Evolutionary conservation across 92 coral and sea anemone genomes (phyloP), one percentile per base, ranked within the genome.

Genomic region (Heliopora coerulea): DNA sequence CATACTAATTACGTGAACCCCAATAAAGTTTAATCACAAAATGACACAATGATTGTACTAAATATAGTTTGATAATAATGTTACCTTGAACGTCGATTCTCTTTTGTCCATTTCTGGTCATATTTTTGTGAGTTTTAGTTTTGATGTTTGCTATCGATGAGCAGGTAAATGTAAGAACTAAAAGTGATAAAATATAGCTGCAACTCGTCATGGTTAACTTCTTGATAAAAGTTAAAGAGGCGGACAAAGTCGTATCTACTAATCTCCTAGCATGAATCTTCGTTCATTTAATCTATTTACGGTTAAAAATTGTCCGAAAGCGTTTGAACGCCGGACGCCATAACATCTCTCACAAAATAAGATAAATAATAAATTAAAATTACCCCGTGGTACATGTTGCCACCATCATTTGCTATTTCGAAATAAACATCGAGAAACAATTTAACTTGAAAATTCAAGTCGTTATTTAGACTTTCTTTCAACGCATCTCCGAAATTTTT

Each of bases 281-380:
- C 41, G 48, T 28, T 59, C 74, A 67, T 70, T 29, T 14, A 26
- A 14, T 70, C 30, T 19, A 34, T 13, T 18, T 10, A 3, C 30
- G 48, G 1, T 4, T 2, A 58, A 19, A n/a, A n/a, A 52, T 52
- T 1, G 1, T n/a, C 27, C 31, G 20, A 54, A 32, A n/a, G 58
- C 49, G 39, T 12, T 50, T 52, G 77, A 70, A 49, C 77, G 77
- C 63, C 63, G 63, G 35, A 21, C 41, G 59, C 77, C 77, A 70
- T 70, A 52, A 31, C 58, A 1, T 40, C 58, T 52, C 64, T 44
- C 0, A 1, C 23, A 3, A 3, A 9, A 23, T 14, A 33, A 70
- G 52, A 70, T 70, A 35, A 70, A 70, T 70, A 70, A 70, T 70
- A 70, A 52, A 70, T 70, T 35, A 39, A 70, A 17, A 41, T 29